Conservation (phyloP, 2,888 invertebrate species). For the Branchipolynoe longqiensis region DNA sequence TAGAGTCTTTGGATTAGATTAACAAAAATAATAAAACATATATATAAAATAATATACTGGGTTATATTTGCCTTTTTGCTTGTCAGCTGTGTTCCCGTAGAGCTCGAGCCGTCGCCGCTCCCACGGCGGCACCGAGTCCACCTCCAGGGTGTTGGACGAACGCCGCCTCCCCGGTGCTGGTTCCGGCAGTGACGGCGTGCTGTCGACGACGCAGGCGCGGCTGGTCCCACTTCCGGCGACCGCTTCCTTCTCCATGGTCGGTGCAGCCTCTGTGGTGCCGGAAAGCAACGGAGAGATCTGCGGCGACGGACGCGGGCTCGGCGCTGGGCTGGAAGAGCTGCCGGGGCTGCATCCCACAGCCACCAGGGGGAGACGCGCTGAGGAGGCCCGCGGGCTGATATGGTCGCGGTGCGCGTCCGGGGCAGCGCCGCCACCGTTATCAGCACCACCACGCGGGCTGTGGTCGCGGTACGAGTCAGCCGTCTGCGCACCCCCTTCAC, state of each 20-base stretch:
- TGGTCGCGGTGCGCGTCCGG: neutral
- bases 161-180: neutral
- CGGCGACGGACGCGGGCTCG: neutral
- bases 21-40: too few species aligned
- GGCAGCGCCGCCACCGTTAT: neutral
- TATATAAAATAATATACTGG: too few species aligned
- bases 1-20: too few species aligned
- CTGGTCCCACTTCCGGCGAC: neutral
- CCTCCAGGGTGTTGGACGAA: slow-evolving; percentile 2
- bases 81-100: slow-evolving; percentile 36
- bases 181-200: neutral
- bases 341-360: too few species aligned
- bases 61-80: slow-evolving; percentile 42
- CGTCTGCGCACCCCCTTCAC: neutral
- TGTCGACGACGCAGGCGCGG: neutral
- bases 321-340: neutral
- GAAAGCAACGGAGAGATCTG: neutral
- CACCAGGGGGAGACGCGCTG: too few species aligned
- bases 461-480: slow-evolving; percentile 30
- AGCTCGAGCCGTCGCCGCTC: slow-evolving; percentile 17
- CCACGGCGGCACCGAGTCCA: slow-evolving; percentile 32
- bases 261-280: neutral
- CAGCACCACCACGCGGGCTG: slow-evolving; percentile 1
- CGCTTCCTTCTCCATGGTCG: neutral
- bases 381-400: neutral